Evolutionary conservation across 2,888 invertebrate genomes (phyloP).

Genomic region (Cosmorhoe ocellata): DNA sequence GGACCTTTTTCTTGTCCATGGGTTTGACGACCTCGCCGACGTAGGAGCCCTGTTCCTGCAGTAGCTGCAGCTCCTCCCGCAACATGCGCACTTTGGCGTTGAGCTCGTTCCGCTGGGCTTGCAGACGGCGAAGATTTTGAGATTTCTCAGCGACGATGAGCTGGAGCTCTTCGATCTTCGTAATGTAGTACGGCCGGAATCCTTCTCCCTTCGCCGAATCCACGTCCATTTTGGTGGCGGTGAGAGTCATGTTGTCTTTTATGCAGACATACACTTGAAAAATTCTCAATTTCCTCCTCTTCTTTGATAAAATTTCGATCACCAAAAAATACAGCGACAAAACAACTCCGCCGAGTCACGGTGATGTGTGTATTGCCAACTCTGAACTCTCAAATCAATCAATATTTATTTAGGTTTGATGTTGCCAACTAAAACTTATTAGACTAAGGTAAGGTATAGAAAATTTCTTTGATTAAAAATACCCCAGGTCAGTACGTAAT

Average conservation of each 20-base stretch:
- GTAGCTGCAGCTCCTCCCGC: constrained; percentile 96
- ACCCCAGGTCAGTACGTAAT: too few species aligned
- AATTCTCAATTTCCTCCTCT: constrained; percentile 1
- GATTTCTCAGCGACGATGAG: constrained; percentile 98
- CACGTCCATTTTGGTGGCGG: constrained; percentile 85
- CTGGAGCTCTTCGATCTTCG: constrained; percentile 98
- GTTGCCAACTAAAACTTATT: too few species aligned
- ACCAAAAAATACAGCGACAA: too few species aligned
- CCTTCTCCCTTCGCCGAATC: constrained; percentile 91
- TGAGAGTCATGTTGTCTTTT: constrained; percentile 63
- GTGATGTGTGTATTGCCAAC: too few species aligned
- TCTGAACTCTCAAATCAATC: too few species aligned
- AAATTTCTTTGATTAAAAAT: too few species aligned
- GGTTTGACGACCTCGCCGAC: constrained; percentile 99
- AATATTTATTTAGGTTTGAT: too few species aligned
- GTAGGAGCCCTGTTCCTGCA: constrained; percentile 99
- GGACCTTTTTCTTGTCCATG: constrained; percentile 99
- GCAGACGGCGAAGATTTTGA: constrained; percentile 97
- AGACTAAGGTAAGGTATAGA: too few species aligned
- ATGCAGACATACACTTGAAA: constrained; percentile 37
- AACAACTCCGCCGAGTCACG: constrained; percentile 51
- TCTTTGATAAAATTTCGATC: constrained; percentile 6
- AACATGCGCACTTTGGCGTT: constrained; percentile 99
- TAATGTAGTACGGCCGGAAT: constrained; percentile 97
- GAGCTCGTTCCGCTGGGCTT: constrained; percentile 99